phyloP scores from a whole-genome alignment of 2,797 vertebrate species.

The Anabas testudineus region DNA sequence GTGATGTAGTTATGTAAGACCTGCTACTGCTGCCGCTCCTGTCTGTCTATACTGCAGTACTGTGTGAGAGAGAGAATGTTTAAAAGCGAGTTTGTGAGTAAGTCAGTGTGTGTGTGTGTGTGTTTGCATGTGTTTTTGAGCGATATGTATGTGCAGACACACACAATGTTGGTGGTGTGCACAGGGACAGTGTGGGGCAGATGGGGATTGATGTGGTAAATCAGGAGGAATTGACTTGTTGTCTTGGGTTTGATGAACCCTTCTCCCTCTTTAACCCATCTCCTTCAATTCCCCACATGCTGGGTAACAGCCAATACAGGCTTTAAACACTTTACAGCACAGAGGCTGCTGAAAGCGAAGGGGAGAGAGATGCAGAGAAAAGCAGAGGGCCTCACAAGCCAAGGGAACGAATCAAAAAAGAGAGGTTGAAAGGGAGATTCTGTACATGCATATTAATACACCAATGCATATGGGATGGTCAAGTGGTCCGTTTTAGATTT shows the following conservation, averaged over 20 bases:
- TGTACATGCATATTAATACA: constrained; percentile 54
- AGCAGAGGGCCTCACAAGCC: constrained; percentile 13
- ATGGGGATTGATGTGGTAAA: constrained; percentile 64
- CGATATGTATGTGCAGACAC: constrained; percentile 11
- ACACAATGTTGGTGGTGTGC: neutral
- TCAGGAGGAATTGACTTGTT: constrained; percentile 74
- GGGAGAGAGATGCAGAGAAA: neutral
- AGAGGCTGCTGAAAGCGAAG: neutral
- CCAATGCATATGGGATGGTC: constrained; percentile 37
- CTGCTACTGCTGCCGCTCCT: constrained; percentile 67
- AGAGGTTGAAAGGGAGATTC: constrained; percentile 32
- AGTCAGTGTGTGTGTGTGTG: constrained; percentile 15
- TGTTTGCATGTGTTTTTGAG: constrained; percentile 34
- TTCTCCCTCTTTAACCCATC: constrained; percentile 72
- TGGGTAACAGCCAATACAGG: constrained; percentile 52
- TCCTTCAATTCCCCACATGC: constrained; percentile 61
- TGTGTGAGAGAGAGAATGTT: constrained; percentile 34
- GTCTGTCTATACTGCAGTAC: constrained; percentile 67
- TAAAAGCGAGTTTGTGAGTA: constrained; percentile 25
- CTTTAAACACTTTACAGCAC: constrained; percentile 52
- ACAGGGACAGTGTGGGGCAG: constrained; percentile 30
- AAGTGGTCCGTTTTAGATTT: constrained; percentile 40
- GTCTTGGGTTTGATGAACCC: constrained; percentile 74
- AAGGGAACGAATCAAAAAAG: constrained; percentile 24
- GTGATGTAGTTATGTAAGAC: constrained; percentile 80